Base-by-base conservation (phyloP, 2,113 vertebrate genomes). In the Sebastes schlegelii region DNA sequence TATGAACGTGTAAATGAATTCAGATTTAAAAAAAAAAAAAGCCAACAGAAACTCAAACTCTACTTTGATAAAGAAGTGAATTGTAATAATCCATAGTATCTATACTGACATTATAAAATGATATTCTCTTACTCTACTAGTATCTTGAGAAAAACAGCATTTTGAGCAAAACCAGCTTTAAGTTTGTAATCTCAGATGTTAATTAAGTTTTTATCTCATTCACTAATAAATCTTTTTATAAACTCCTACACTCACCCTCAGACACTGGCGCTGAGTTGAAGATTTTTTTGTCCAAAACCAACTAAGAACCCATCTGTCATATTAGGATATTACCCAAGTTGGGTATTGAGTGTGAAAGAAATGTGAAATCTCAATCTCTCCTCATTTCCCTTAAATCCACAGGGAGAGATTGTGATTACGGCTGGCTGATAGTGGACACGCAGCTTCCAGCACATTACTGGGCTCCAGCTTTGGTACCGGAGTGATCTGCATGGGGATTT, bases 211-310 rank as follows among this genome's bases (percentile, higher is more conserved):
- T 85, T 72, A 79, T 74, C 61, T 69, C 49, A 79, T 82, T 68
- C 80, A 49, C 43, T 82, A 64, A 87, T 17, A 86, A 83, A 83
- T 74, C 46, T 34, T 70, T 52, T 21, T 2, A 70, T 58, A 74
- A 67, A 80, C 67, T 81, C 66, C 49, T 42, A 75, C 54, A 45
- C 45, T 76, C 40, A 72, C 74, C 63, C 68, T 80, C 45, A 82
- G 19, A 51, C 57, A 65, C 74, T 89, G 68, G 80, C 42, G 11
- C 11, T 23, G 51, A 79, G 55, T 49, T 43, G 12, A 86, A 75
- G 10, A 48, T 68, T 77, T 70, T 70, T 55, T 77, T n/a, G 52
- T 90, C 86, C 77, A 88, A 90, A 88, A 89, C 26, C 61, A 84
- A 86, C 71, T 77, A n/a, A 72, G 49, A 77, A 51, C 21, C 58